A percentile compares a stretch with the other conserved stretches of the same genome.
Evolutionary conservation across 2,888 invertebrate species (phyloP).

Genomic region (Drymonia ruficornis): DNA sequence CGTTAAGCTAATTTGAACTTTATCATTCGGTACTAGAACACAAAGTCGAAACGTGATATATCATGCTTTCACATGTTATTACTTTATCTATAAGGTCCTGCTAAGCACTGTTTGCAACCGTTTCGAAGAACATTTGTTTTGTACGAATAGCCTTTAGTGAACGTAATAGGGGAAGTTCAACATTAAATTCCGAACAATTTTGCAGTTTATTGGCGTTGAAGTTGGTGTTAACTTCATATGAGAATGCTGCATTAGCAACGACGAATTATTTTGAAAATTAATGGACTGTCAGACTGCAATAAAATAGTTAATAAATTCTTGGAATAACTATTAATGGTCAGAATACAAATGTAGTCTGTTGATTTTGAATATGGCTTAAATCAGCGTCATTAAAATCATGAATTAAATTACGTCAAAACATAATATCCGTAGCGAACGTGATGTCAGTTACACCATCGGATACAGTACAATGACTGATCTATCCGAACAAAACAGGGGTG

Average conservation of each 20-base stretch:
- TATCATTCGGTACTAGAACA: not conserved
- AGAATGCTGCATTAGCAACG: not conserved
- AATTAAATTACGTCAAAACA: slow-evolving; percentile 36
- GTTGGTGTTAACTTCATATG: not conserved
- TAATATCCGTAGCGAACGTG: slow-evolving; percentile 37
- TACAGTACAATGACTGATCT: slow-evolving; percentile 56
- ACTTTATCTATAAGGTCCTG: not conserved
- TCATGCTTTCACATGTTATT: not conserved
- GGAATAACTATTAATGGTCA: no score
- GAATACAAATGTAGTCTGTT: not conserved
- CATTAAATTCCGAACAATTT: slow-evolving; percentile 34
- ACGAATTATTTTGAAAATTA: not conserved
- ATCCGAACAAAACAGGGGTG: slow-evolving; percentile 61
- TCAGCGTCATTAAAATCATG: not conserved
- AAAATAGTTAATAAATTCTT: no score
- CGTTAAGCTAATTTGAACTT: not conserved
- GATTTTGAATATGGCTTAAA: not conserved
- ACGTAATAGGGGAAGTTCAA: slow-evolving; percentile 25
- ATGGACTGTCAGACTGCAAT: not conserved
- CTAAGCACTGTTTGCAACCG: not conserved
- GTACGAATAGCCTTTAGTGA: slow-evolving; percentile 18
- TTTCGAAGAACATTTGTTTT: slow-evolving; percentile 19
- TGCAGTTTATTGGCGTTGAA: slow-evolving; percentile 3
- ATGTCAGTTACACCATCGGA: slow-evolving; percentile 49
- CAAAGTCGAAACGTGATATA: not conserved